Evolutionary conservation across 1,140 invertebrate species (phyloP), one percentile per base, ranked within the genome.

Genomic region (Ganaspis sp.): DNA sequence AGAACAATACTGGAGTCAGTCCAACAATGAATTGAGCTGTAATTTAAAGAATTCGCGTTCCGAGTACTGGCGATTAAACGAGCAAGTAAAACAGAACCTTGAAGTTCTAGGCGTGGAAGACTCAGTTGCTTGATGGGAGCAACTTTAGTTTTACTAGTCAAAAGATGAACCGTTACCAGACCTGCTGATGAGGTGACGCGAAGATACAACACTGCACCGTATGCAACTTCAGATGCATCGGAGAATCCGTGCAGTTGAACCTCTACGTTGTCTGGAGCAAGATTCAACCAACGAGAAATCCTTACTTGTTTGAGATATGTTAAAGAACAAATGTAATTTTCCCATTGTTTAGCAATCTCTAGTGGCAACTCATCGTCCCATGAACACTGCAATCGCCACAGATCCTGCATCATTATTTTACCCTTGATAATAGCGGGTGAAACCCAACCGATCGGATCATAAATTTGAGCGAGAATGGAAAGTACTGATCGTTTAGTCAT

Each of bases 1-100:
- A 91, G 40, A 0, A 86, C 85, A 9, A 87, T 86, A n/a, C 78
- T 84, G 0, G 90, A 88, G 79, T 92, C 90, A 0, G 79, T 79
- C 89, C 87, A 74, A 72, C 72, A 79, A 4, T 70, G 23, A 23
- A 4, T 29, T 34, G 49, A 54, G 1, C 9, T 58, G 19, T 15
- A 45, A 12, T 26, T 19, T 34, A 76, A 72, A 9, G 38, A 34
- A 4, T n/a, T 3, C 8, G 49, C 9, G 3, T 21, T 19, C 11
- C 5, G 12, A 9, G 49, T 4, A 11, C 23, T 21, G 8, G 2
- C 9, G 6, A 73, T 17, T 9, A 81, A 49, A 69, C 72, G n/a
- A n/a, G 79, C 72, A 3, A 85, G 29, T 9, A 85, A 26, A 0
- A 78, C 1, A 0, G 81, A 81, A 12, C 37, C 81, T 15, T 17